Base-by-base conservation (phyloP, 2,888 invertebrate genomes). In the Dyspetes luteomarginatus region DNA sequence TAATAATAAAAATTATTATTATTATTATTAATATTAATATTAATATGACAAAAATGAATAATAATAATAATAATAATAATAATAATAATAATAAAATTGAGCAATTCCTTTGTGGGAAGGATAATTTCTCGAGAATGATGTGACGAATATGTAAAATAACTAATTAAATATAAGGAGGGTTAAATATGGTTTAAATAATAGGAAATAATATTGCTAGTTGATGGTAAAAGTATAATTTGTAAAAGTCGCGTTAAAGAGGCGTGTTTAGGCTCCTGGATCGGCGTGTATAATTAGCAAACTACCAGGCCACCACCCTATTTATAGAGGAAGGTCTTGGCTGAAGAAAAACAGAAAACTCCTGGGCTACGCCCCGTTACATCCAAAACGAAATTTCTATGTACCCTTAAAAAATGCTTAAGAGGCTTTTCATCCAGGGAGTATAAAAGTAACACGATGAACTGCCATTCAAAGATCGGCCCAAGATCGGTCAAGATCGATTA, bases 241-340 rank as follows among this genome's bases (percentile, higher is more conserved):
- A 26, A 75, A 48, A 68, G 65, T 69, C 58, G 69, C 74, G 71
- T 74, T 65, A 43, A 72, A 56, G 55, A 72, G 68, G 45, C 72
- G 67, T 22, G 19, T 19, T 56, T 12, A 62, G 65, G 58, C 69
- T 78, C 64, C 77, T 78, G 77, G 78, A 83, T 78, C 78, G 71
- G 26, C 62, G 78, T 85, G 84, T 91, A 92, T 91, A 91, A 91
- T 91, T 92, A 92, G 91, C 89, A 83, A 87, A 85, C 86, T 85
- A 85, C 87, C 89, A 87, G 88, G 88, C 86, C 85, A 83, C 86
- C 77, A 83, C 85, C 83, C 85, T 89, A 90, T 89, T 89, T 88
- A 86, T 90, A 89, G 90, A 86, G 87, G 86, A 89, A 90, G 90
- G 88, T 89, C 88, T 89, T 87, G 87, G 88, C 89, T 89, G 84